phyloP scores from a whole-genome alignment of 2,113 vertebrate genomes.

The Pachycephala philippinensis region DNA sequence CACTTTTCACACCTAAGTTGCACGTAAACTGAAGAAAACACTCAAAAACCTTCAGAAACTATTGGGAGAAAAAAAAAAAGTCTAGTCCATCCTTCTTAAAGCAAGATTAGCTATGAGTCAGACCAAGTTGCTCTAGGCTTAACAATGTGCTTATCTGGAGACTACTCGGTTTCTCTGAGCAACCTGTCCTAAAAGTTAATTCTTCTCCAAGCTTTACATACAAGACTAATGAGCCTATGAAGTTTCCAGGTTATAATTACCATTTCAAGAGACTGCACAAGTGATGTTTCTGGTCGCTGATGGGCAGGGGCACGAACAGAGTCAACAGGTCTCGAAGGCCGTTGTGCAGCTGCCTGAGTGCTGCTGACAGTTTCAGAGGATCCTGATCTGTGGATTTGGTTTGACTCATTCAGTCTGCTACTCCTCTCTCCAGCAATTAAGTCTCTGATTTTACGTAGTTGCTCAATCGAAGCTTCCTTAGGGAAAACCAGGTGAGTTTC shows the following conservation, averaged over 20 bases:
- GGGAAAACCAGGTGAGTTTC: constrained; percentile 94
- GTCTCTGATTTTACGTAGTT: constrained; percentile 85
- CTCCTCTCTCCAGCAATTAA: constrained; percentile 86
- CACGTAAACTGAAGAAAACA: not conserved
- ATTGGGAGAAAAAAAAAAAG: not conserved
- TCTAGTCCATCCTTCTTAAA: not conserved
- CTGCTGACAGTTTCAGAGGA: constrained; percentile 9
- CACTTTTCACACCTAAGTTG: not conserved
- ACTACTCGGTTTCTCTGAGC: not conserved
- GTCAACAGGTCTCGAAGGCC: not conserved
- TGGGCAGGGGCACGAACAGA: not conserved
- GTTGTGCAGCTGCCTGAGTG: not conserved
- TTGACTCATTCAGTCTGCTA: constrained; percentile 71
- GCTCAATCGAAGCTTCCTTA: constrained; percentile 87
- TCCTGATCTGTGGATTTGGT: constrained; percentile 3
- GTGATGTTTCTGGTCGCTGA: not conserved
- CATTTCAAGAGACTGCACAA: constrained; percentile 3
- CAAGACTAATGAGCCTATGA: not conserved
- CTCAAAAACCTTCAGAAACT: not conserved
- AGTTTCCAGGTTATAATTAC: constrained; percentile 49
- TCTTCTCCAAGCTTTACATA: not conserved
- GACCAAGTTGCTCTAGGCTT: not conserved
- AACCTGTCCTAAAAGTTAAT: not conserved
- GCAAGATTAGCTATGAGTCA: not conserved
- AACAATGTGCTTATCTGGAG: not conserved